Conservation (phyloP, 1,140 invertebrate species). For the Trachymyrmex septentrionalis region DNA sequence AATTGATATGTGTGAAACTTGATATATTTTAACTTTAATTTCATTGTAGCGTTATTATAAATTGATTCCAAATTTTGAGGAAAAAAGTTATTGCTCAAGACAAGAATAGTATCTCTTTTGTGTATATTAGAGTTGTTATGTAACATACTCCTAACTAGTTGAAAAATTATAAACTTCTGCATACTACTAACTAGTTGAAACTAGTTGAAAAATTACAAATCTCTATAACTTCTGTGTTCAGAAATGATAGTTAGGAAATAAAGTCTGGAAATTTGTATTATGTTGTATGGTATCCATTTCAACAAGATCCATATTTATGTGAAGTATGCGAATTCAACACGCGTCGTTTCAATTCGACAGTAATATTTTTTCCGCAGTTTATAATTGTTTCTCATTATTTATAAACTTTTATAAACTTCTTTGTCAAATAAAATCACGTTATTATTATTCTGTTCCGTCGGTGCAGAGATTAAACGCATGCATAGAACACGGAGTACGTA, state of each 20-base stretch:
- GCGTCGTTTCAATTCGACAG: background rate
- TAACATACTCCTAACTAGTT: background rate
- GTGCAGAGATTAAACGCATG: slow-evolving; percentile 34
- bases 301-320: slow-evolving; percentile 2
- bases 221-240: slow-evolving; percentile 3
- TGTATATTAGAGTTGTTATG: background rate
- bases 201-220: background rate
- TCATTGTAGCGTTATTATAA: slow-evolving; percentile 3
- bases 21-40: background rate
- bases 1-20: background rate
- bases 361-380: slow-evolving; percentile 14
- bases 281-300: background rate
- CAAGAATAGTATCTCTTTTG: background rate
- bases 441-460: slow-evolving; percentile 43
- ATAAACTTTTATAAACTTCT: background rate
- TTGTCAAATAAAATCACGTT: slow-evolving; percentile 42
- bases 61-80: background rate
- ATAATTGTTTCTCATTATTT: slow-evolving; percentile 8
- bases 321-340: background rate
- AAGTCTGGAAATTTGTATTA: slow-evolving; percentile 9
- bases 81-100: too few species aligned
- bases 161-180: background rate
- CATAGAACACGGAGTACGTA: background rate
- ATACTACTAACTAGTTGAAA: background rate
- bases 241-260: background rate